phyloP scores from a whole-genome alignment of 2,888 invertebrate genomes.

The Cynaeus angustus region DNA sequence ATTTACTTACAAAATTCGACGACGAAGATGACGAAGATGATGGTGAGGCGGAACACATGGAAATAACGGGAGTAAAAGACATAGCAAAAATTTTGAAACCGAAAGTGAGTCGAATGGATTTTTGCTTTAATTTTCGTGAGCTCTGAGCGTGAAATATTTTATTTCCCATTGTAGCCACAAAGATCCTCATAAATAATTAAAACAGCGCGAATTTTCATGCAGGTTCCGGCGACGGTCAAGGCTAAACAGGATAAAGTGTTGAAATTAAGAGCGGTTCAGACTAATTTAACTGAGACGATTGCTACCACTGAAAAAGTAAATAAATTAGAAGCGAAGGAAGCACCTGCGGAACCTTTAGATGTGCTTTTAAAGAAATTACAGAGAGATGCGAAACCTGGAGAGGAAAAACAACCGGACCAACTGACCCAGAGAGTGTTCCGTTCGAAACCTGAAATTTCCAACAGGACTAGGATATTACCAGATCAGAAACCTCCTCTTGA shows the following conservation, averaged over 20 bases:
- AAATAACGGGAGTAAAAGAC: constrained; percentile 48
- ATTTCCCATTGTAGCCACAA: not conserved
- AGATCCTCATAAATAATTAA: not conserved
- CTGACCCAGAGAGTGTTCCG: not conserved
- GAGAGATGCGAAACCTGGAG: constrained; percentile 4
- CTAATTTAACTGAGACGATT: constrained; percentile 25
- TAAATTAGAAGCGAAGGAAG: constrained; percentile 38
- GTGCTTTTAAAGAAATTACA: constrained; percentile 10
- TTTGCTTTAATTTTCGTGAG: not conserved
- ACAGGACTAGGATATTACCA: not conserved
- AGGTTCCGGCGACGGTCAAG: constrained; percentile 52
- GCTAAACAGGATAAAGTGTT: constrained; percentile 49
- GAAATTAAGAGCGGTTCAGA: constrained; percentile 40
- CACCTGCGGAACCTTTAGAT: constrained; percentile 33
- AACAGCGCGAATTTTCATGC: constrained; percentile 21
- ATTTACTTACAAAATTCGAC: constrained; percentile 52
- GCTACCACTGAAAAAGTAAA: constrained; percentile 23
- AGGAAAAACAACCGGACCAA: not conserved
- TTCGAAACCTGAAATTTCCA: constrained; percentile 1
- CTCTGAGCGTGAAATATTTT: not conserved
- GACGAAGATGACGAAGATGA: constrained; percentile 38
- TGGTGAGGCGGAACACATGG: constrained; percentile 27
- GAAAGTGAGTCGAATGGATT: constrained; percentile 49
- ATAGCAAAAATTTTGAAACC: constrained; percentile 58
- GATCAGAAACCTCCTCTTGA: constrained; percentile 54